phyloP scores from a whole-genome alignment of 2,888 invertebrate species.

The Eristalis intricaria region DNA sequence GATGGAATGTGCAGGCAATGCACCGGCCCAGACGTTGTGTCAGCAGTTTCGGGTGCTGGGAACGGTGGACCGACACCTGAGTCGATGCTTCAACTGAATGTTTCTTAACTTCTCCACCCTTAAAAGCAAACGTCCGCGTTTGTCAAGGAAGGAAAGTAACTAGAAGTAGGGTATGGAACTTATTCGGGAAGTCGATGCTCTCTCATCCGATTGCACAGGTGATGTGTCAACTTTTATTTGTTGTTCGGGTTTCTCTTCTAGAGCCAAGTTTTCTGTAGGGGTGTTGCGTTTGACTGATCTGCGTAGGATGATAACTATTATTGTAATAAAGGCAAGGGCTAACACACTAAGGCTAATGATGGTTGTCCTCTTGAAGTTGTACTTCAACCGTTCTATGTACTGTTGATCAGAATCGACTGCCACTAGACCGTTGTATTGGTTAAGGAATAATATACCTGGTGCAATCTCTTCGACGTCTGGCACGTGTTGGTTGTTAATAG shows the following conservation, averaged over 20 bases:
- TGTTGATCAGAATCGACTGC: no score
- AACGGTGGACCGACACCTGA: background rate
- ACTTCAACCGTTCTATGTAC: background rate
- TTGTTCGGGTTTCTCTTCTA: no score
- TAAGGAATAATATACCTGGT: no score
- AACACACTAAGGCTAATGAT: background rate
- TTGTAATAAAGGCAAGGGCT: background rate
- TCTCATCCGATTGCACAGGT: background rate
- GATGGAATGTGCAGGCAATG: conserved; percentile 1
- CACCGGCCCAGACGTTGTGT: conserved; percentile 3
- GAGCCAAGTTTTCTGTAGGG: background rate
- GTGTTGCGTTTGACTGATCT: background rate
- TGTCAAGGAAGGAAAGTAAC: background rate
- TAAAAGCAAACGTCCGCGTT: background rate
- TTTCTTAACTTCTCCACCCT: background rate
- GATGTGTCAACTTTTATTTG: background rate
- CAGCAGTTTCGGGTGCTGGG: background rate
- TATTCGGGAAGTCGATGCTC: background rate
- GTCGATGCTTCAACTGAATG: no score
- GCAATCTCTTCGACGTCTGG: no score
- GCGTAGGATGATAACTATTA: background rate
- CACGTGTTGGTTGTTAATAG: no score
- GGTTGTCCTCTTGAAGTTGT: background rate
- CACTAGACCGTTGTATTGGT: no score
- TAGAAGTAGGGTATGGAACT: background rate